Percentiles rank a stretch among this genome's conserved stretches.
Conservation (phyloP, 2,888 invertebrate species). For the Athalia circularis region DNA sequence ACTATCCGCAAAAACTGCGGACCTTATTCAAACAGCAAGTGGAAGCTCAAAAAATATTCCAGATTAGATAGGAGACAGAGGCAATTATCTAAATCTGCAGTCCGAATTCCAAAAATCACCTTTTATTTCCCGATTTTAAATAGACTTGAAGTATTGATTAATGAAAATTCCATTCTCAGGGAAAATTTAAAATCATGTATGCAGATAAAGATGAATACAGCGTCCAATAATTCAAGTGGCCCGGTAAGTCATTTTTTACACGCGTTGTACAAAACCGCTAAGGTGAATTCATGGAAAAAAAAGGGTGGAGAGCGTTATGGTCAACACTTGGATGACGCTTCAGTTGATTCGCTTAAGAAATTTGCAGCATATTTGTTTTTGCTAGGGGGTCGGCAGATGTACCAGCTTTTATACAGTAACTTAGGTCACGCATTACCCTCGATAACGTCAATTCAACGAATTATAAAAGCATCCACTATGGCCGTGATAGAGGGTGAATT, state of each 20-base stretch:
- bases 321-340: background rate
- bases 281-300: conserved; percentile 1
- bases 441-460: conserved; percentile 42
- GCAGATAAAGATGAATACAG: background rate
- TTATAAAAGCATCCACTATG: conserved; percentile 11
- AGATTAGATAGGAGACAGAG: background rate
- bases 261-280: background rate
- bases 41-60: conserved; percentile 5
- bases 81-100: background rate
- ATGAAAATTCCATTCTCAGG: conserved; percentile 4
- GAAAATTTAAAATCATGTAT: background rate
- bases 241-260: conserved; percentile 2
- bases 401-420: conserved; percentile 50
- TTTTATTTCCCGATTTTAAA: conserved; percentile 23
- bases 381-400: conserved; percentile 44
- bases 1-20: too few relatives aligned
- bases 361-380: conserved; percentile 41
- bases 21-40: background rate
- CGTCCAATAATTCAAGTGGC: background rate
- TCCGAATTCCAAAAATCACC: background rate
- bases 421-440: conserved; percentile 39
- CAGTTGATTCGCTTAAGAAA: conserved; percentile 5
- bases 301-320: conserved; percentile 8
- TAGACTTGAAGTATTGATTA: conserved; percentile 14
- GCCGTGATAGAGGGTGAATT: conserved; percentile 50